Evolutionary conservation across 2,797 vertebrate genomes (phyloP).

Genomic region (Silurus lanzhouensis): DNA sequence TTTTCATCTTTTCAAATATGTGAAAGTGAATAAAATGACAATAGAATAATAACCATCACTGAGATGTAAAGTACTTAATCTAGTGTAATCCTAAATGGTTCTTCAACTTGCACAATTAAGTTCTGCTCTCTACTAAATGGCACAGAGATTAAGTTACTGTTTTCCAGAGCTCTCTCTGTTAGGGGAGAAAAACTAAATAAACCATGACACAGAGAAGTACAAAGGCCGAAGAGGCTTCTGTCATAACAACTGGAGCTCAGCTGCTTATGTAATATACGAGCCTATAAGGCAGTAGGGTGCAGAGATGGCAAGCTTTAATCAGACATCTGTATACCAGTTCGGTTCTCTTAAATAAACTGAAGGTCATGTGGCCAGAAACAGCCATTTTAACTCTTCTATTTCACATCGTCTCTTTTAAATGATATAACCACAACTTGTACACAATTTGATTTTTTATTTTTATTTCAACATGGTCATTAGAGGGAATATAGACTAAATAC

Average conservation of each 20-base stretch:
- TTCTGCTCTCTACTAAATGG: constrained; percentile 24
- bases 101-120: constrained; percentile 26
- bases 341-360: neutral
- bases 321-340: neutral
- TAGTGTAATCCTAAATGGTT: constrained; percentile 30
- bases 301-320: neutral
- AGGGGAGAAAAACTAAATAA: constrained; percentile 23
- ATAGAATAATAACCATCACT: constrained; percentile 16
- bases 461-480: neutral
- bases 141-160: constrained; percentile 23
- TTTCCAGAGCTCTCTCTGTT: constrained; percentile 12
- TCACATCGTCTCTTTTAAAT: neutral
- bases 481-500: neutral
- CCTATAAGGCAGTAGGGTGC: neutral
- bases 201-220: constrained; percentile 14
- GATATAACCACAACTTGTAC: neutral
- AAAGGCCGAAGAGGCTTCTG: neutral
- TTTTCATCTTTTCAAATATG: too few relatives aligned
- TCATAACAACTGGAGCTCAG: constrained; percentile 33
- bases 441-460: neutral
- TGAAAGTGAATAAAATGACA: too few relatives aligned
- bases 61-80: constrained; percentile 36
- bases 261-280: constrained; percentile 22
- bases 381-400: neutral
- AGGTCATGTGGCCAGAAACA: neutral